Conservation (phyloP, 2,113 vertebrate genomes). For the Noturus placidus region DNA sequence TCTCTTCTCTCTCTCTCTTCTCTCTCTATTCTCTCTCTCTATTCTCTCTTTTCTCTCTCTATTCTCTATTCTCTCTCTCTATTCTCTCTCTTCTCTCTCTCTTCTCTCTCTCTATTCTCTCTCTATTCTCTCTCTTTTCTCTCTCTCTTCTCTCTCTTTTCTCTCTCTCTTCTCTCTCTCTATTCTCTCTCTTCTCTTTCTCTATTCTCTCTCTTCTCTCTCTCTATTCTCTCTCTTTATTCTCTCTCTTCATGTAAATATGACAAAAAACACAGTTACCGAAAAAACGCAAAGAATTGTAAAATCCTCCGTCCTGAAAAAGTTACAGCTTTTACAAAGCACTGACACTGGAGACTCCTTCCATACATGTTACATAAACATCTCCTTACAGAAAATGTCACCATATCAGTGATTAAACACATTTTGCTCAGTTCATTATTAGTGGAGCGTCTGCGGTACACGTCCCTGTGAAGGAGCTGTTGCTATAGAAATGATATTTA, state of each 20-base stretch:
- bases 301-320: not conserved
- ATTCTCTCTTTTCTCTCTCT: no score
- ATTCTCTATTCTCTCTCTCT: no score
- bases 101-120: no score
- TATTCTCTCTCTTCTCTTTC: not conserved
- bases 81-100: no score
- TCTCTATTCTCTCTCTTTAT: not conserved
- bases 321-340: not conserved
- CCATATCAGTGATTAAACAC: not conserved
- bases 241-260: not conserved
- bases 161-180: no score
- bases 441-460: not conserved
- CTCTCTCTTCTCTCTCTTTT: no score
- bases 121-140: no score
- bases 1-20: no score
- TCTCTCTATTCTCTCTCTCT: not conserved
- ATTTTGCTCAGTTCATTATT: not conserved
- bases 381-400: not conserved
- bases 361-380: not conserved
- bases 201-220: no score
- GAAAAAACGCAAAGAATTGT: not conserved
- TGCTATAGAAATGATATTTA: not conserved
- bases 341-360: not conserved
- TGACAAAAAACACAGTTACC: not conserved
- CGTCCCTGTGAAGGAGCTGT: not conserved